Evolutionary conservation across 2,888 invertebrate species (phyloP), one percentile per base, ranked within the genome.

Genomic region (Myopa tessellatipennis): DNA sequence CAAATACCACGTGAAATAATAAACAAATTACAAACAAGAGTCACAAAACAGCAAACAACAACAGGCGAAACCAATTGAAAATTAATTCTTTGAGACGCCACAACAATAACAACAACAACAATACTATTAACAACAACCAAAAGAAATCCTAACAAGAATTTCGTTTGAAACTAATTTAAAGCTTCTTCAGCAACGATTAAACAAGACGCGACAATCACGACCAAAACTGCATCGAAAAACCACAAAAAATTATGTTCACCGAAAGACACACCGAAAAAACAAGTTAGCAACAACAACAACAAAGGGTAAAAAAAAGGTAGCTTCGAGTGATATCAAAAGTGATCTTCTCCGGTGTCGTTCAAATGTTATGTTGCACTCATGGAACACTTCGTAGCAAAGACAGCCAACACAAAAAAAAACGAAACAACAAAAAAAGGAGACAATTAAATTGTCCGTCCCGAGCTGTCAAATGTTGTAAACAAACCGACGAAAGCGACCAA

Each of bases 181-280:
- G 60, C 60, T 75, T 75, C 63, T 60, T 34, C 68, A 40, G 69
- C 40, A 68, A 34, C 45, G 60, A 69, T 60, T 60, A 50, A 68
- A 75, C 75, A 75, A 75, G 75, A 75, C 60, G 75, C 58, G 61
- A 45, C 69, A 58, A 75, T 75, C 75, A 75, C 75, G 75, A 75
- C 36, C 40, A 18, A 67, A 36, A 38, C 40, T 34, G n/a, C 36
- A 38, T 16, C 36, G 6, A 34, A 34, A 26, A n/a, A n/a, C n/a
- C n/a, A n/a, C n/a, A n/a, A n/a, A 18, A 2, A 34, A 34, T 26
- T 18, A 26, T 26, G 26, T 26, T 26, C 26, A 26, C 26, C 26
- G 26, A 26, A 26, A 26, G 16, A 14, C 10, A 55, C 4, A 55
- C 14, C n/a, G 55, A 6, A 34, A 38, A 69, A 65, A 18, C 61